A percentile compares a stretch with the other conserved stretches of the same genome.
These are phyloP conservation scores for Melinaea menophilus DNA, from an alignment of 2,888 invertebrate genomes.

Conservation along the genomic window DNA sequence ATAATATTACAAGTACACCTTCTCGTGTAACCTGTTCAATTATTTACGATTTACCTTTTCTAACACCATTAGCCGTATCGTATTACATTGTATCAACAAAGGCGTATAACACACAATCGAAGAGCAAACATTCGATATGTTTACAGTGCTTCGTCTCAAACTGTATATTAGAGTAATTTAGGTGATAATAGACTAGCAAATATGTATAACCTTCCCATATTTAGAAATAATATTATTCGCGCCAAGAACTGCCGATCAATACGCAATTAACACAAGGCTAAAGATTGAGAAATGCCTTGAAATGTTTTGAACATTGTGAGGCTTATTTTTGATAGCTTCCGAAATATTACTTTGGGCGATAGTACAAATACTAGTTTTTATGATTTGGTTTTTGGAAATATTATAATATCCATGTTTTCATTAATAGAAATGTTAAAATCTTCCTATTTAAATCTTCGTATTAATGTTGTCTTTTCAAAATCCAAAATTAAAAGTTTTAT, in stretches of 20 bases:
- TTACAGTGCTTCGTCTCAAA: constrained; percentile 25
- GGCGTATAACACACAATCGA: constrained; percentile 26
- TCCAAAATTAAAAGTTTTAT: no score
- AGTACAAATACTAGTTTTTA: no score
- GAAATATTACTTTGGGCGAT: no score
- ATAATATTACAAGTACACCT: not conserved
- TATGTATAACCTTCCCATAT: constrained; percentile 37
- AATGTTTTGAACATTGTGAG: not conserved
- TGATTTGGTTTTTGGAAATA: no score
- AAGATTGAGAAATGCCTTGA: not conserved
- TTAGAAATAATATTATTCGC: constrained; percentile 39
- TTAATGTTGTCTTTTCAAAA: no score
- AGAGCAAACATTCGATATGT: constrained; percentile 24
- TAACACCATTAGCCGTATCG: constrained; percentile 9
- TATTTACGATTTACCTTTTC: not conserved
- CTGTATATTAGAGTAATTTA: constrained; percentile 42
- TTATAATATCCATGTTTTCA: no score
- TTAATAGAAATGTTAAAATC: no score
- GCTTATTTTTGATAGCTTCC: no score
- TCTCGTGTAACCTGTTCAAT: not conserved
- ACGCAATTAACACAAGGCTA: not conserved
- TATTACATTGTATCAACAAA: constrained; percentile 13
- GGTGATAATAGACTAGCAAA: constrained; percentile 41
- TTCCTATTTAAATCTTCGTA: no score
- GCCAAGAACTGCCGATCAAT: constrained; percentile 27